Base-by-base conservation (phyloP, 2,888 invertebrate genomes). In the Megaustenia siamemsis region DNA sequence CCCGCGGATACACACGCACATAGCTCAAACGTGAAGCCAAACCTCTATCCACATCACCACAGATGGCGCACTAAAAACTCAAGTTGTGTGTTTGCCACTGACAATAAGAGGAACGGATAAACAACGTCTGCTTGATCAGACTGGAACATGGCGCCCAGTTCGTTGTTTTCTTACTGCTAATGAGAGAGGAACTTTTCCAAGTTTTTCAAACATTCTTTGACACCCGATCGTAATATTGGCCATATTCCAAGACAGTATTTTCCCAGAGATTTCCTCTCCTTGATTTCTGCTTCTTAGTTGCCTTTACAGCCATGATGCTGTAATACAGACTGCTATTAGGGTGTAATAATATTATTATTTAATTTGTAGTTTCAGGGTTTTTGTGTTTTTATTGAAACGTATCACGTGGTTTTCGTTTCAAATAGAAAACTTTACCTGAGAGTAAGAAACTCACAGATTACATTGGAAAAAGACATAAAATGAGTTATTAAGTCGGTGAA, bases 161-260 rank as follows among this genome's bases (percentile, higher is more conserved):
- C 45, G 75, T 43, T 82, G 82, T 82, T 82, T 75, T 82, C 75
- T 53, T 45, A 75, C 35, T 71, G 71, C 82, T 82, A 82, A 82
- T 82, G 82, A 82, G 82, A 60, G 69, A 81, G 81, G 69, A 66
- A 66, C 76, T 75, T 66, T 49, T 71, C 75, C 6, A 32, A 53
- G 40, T 82, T 38, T 40, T 38, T 71, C 60, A 69, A 82, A 71
- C 82, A 82, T 56, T 56, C 82, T 82, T 82, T 82, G 82, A 82
- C 82, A 82, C 60, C 56, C 82, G 82, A 82, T 82, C 82, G n/a
- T 53, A 45, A 82, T 82, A 82, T 82, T 82, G 82, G 82, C 82
- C 82, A 76, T 45, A 53, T 81, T 81, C 71, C 81, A 40, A 81
- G 71, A 21, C 15, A 18, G 28, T 71, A 71, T 81, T 81, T 81